A percentile compares a stretch with the other conserved stretches of the same genome.
Evolutionary conservation across 2,113 vertebrate genomes (phyloP).

Genomic region (Seriola aureovittata): DNA sequence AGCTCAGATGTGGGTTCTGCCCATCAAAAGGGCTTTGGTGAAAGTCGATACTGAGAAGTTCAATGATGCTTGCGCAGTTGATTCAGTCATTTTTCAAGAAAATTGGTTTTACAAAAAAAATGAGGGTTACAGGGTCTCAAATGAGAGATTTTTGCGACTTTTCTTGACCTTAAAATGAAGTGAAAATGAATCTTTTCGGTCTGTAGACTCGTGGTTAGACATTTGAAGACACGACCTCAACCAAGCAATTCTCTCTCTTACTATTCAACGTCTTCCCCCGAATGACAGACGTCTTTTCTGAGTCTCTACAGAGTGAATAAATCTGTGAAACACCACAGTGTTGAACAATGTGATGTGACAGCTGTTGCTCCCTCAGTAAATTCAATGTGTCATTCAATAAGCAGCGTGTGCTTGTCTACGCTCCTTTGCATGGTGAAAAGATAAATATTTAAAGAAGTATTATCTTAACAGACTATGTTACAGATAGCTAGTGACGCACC

Average conservation of each 20-base stretch:
- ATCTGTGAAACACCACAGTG: no score
- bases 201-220: background rate
- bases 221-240: background rate
- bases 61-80: background rate
- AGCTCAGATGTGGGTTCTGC: background rate
- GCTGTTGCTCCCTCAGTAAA: background rate
- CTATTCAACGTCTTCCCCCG: no score
- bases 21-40: background rate
- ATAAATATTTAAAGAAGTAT: constrained; percentile 6
- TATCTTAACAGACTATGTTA: background rate
- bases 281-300: no score
- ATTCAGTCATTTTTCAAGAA: background rate
- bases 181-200: background rate
- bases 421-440: background rate
- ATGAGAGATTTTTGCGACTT: background rate
- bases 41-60: background rate
- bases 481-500: constrained; percentile 5
- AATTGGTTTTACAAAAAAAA: background rate
- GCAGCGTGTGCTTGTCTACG: background rate
- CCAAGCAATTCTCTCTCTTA: no score
- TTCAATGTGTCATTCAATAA: background rate
- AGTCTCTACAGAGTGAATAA: no score
- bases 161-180: background rate
- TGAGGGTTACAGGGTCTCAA: background rate
- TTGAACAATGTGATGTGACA: no score